Base-by-base conservation (phyloP, 2,888 invertebrate genomes). In the Eustalomyia histrio region DNA sequence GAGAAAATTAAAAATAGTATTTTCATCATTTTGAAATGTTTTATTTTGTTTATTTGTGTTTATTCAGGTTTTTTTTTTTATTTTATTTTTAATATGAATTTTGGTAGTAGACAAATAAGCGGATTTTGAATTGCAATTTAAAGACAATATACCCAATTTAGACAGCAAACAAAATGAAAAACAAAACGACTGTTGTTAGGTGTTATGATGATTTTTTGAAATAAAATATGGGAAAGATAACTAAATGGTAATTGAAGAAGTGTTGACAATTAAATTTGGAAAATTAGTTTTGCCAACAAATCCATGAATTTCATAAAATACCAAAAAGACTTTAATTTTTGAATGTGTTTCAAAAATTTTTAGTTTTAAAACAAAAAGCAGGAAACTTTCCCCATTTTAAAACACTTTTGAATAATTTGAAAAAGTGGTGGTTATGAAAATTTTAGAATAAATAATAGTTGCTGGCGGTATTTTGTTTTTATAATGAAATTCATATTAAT, bases 51-150 rank as follows among this genome's bases (percentile, higher is more conserved):
- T 69, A 35, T 52, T 60, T 72, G 53, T 29, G 10, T 55, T 55
- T 18, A 55, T 55, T 24, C 14, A 39, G 9, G 12, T 12, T 0
- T 29, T 29, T 39, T 12, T 12, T 47, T 47, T 61, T 65, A 69
- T 74, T 64, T 10, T 50, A 68, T 68, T 67, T 69, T 67, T 63
- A 74, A 64, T 79, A 74, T 64, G 63, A 68, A 74, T 68, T 74
- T 68, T 64, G 74, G 50, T 60, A 17, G 73, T 64, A 53, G 71
- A 75, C 76, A 76, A 80, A 64, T 64, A 80, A 76, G 64, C 68
- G 67, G 68, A 79, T 79, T 83, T 78, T 80, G 63, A 73, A 80
- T 68, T 79, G 79, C 74, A 82, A 83, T 83, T 80, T 82, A 53
- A 83, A 78, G 78, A 83, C 79, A 83, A 83, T 82, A 73, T 60